Evolutionary conservation across 2,113 vertebrate species (phyloP), one percentile per base, ranked within the genome.

Genomic region (Thalassoma bifasciatum): DNA sequence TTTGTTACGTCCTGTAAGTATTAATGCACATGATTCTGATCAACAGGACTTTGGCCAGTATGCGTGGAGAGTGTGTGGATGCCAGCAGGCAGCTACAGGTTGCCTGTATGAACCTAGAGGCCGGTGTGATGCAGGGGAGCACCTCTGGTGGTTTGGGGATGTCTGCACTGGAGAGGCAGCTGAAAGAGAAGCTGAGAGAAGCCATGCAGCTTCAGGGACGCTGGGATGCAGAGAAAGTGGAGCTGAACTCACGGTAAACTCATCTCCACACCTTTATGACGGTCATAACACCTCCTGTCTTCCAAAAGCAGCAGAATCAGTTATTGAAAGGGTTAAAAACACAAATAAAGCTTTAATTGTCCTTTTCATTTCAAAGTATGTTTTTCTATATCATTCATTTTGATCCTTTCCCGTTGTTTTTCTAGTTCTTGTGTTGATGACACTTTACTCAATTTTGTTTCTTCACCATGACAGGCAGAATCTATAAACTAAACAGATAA

Each of bases 191-290:
- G 78, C 89, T 94, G 19, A 91, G 19, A 50, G 95, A 96, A 71
- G 89, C 86, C 88, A 93, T 94, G 78, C 93, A 95, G 66, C 83
- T 95, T 11, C 96, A 95, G 91, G 86, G 90, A 4, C 67, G 21
- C 70, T 95, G 95, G 90, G 94, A 95, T 2, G 72, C 90, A 0
- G 95, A 97, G 81, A 96, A 94, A 86, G 92, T 90, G 1, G 91
- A 87, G 1, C 94, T 96, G n/a, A 95, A 93, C 80, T 94, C 94
- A 75, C 96, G 95, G 96, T 96, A 37, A 64, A 58, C 40, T 56
- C 10, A 7, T 63, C 14, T 61, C 17, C 23, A 50, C 22, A 53
- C 42, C 23, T 21, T 30, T 10, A 1, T 26, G n/a, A 24, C 3
- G 24, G 3, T 44, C 21, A 26, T 10, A 5, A n/a, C 16, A 38